These are phyloP conservation scores for Hoplias malabaricus DNA, from an alignment of 2,113 vertebrate genomes.

Conservation along the genomic window DNA sequence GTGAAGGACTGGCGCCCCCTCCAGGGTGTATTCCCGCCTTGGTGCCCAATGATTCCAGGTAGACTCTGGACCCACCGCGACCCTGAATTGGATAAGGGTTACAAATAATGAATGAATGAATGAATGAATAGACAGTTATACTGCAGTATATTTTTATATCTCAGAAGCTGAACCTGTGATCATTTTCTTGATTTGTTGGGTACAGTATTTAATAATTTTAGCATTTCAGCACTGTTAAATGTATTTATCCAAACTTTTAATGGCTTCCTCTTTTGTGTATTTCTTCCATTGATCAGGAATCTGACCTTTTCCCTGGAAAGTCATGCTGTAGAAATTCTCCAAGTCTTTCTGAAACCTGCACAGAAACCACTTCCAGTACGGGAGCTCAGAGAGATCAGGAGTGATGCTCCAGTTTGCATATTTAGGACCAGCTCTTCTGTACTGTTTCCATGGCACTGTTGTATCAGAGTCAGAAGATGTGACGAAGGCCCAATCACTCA, in stretches of 20 bases:
- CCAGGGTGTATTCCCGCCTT: too few species aligned
- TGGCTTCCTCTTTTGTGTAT: not conserved
- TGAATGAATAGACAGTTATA: too few species aligned
- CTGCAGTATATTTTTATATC: too few species aligned
- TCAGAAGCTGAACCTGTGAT: too few species aligned
- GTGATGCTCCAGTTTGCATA: constrained; percentile 31
- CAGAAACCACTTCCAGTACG: constrained; percentile 48
- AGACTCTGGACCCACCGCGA: too few species aligned
- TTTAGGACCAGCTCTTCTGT: constrained; percentile 30
- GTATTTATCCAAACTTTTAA: constrained; percentile 19
- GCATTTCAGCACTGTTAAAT: not conserved
- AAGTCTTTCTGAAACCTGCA: constrained; percentile 34
- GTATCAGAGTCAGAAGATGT: constrained; percentile 36
- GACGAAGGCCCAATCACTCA: too few species aligned
- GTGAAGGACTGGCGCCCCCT: too few species aligned
- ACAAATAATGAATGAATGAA: too few species aligned
- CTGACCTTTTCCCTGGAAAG: not conserved
- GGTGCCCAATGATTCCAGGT: too few species aligned
- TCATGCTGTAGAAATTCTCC: constrained; percentile 18
- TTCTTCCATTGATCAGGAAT: constrained; percentile 34
- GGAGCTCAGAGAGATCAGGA: constrained; percentile 24
- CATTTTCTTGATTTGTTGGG: too few species aligned
- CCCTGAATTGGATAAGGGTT: too few species aligned
- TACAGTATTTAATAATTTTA: too few species aligned
- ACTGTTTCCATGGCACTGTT: constrained; percentile 18